These are phyloP conservation scores for Anas georgica DNA, from an alignment of 2,797 vertebrate species.

Conservation along the genomic window DNA sequence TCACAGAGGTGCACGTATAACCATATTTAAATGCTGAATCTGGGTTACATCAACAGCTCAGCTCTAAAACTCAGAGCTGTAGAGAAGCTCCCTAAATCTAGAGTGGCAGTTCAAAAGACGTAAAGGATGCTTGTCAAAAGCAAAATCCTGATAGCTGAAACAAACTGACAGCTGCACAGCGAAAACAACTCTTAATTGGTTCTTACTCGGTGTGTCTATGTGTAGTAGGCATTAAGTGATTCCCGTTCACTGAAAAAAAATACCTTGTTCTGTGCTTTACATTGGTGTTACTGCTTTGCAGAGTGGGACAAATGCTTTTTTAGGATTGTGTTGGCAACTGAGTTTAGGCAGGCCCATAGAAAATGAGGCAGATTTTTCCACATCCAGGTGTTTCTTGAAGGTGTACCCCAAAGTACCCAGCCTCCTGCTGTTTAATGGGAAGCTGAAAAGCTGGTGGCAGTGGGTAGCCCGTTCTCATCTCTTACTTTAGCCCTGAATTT, in stretches of 20 bases:
- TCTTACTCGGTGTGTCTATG: background rate
- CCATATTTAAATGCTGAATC: background rate
- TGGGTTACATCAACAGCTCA: background rate
- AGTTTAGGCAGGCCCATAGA: background rate
- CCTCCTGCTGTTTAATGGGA: background rate
- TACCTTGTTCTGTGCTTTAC: background rate
- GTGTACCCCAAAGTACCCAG: background rate
- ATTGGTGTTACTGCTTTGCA: background rate
- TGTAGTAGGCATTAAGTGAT: background rate
- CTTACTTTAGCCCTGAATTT: background rate
- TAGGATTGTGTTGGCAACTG: background rate
- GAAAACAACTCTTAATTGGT: slow-evolving; percentile 4
- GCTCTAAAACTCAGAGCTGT: slow-evolving; percentile 7
- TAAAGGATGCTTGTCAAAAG: slow-evolving; percentile 3
- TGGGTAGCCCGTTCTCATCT: background rate
- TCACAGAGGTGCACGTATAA: background rate
- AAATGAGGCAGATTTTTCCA: background rate
- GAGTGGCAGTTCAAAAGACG: slow-evolving; percentile 13
- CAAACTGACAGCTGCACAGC: background rate
- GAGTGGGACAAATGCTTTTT: background rate
- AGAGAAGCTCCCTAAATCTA: background rate
- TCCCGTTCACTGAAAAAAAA: background rate
- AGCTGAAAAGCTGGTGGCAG: background rate
- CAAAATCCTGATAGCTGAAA: background rate
- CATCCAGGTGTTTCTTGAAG: background rate